Evolutionary conservation across 2,888 invertebrate genomes (phyloP).

Genomic region (Volucella inanis): DNA sequence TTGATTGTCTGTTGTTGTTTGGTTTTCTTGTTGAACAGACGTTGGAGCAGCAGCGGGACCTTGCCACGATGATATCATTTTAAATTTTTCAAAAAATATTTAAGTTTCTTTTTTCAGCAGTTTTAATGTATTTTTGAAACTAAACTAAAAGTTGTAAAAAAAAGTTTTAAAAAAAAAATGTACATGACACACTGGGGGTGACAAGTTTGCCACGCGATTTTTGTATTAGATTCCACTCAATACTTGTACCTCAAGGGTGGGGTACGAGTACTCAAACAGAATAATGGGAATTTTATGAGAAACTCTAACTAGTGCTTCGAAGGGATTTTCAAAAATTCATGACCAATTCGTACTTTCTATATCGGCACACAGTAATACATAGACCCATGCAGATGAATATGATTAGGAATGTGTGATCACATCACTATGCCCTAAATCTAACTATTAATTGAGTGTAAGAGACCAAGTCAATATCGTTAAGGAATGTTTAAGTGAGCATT

Average conservation of each 20-base stretch:
- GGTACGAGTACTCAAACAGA: no score
- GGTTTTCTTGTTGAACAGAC: constrained; percentile 33
- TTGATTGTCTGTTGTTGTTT: constrained; percentile 33
- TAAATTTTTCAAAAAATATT: constrained; percentile 23
- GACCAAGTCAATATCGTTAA: constrained; percentile 15
- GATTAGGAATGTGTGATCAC: no score
- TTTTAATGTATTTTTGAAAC: constrained; percentile 14
- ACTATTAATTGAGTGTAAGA: background rate
- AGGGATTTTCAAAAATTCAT: no score
- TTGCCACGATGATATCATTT: constrained; percentile 68
- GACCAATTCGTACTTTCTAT: no score
- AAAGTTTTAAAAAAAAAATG: background rate
- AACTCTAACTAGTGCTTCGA: no score
- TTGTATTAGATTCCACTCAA: no score
- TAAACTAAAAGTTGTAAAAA: background rate
- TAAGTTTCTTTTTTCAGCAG: constrained; percentile 56
- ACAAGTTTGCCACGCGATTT: background rate
- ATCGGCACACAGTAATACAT: no score
- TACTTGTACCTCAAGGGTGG: no score
- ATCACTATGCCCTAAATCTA: background rate
- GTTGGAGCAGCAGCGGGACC: constrained; percentile 52
- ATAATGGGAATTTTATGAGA: no score
- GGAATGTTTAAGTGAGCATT: constrained; percentile 15
- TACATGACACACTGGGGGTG: constrained; percentile 2
- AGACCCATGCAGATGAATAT: no score